phyloP scores from a whole-genome alignment of 2,797 vertebrate species.

The Lithobates pipiens region DNA sequence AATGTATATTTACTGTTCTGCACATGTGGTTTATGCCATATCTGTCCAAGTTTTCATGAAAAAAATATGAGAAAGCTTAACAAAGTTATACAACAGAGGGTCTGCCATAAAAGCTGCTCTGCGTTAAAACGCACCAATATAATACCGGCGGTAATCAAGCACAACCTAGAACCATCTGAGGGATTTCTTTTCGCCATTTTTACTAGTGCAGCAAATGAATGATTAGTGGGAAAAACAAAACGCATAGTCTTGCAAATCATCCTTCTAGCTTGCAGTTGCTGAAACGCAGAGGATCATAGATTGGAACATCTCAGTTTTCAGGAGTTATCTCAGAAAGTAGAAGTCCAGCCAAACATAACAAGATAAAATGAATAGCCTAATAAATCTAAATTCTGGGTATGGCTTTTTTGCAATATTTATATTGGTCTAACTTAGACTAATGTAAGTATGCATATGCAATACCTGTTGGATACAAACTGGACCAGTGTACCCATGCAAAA shows the following conservation, averaged over 20 bases:
- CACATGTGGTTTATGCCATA: not conserved
- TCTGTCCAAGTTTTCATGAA: constrained; percentile 1
- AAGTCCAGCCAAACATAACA: too few relatives aligned
- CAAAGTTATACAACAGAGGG: not conserved
- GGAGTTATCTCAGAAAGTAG: too few relatives aligned
- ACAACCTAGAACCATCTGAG: not conserved
- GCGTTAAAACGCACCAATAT: not conserved
- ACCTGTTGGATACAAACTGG: too few relatives aligned
- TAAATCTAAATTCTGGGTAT: too few relatives aligned
- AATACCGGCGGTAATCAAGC: not conserved
- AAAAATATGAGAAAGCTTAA: not conserved
- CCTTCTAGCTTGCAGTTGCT: too few relatives aligned
- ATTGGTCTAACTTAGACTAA: too few relatives aligned
- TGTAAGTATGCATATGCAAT: too few relatives aligned
- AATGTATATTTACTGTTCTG: not conserved
- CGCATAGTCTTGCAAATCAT: not conserved
- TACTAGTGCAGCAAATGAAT: not conserved
- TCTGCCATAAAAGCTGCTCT: not conserved
- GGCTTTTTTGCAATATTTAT: too few relatives aligned
- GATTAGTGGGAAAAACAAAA: not conserved
- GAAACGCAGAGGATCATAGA: too few relatives aligned
- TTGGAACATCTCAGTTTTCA: too few relatives aligned
- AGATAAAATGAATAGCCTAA: too few relatives aligned
- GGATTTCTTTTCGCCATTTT: not conserved
- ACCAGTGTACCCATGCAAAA: too few relatives aligned